Base-by-base conservation (phyloP, 2,113 vertebrate genomes). In the Abramis brama region DNA sequence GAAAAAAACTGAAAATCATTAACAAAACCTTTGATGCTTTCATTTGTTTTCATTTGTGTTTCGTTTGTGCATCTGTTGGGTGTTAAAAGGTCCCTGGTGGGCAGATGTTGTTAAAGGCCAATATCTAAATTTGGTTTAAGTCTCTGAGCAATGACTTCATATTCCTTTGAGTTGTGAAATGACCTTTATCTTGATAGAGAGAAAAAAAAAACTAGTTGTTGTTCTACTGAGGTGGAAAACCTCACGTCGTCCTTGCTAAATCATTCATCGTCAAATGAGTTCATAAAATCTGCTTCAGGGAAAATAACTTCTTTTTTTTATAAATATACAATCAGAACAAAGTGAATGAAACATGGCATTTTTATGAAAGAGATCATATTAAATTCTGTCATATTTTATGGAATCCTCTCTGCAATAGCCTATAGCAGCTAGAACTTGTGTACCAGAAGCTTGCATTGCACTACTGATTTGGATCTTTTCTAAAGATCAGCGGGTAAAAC, bases 351-450 rank as follows among this genome's bases (percentile, higher is more conserved):
- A 71, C n/a, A 23, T n/a, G 21, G 33, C 15, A 62, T 76, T 84
- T 74, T 62, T 27, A 78, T 33, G 43, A 27, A 50, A 82, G 19
- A 68, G 3, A 50, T 13, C 25, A 52, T 66, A 70, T 66, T 82
- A 50, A 80, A 27, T 39, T 81, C 25, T 74, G 5, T 52, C 87
- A 74, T 64, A 83, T 70, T 82, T 79, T 33, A 52, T 80, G 43
- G 66, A 30, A 68, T 62, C 12, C 43, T 75, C 73, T 60, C 45
- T 55, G 70, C 55, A 45, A 25, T 81, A 74, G 75, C 59, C 50
- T 88, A 82, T 62, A 86, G 80, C 87, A 79, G 50, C 66, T 50
- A 84, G 82, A 27, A 77, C 60, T 86, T 79, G 70, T 89, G 71
- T 84, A 76, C 82, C 82, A 84, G 11, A 30, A 62, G 70, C 52